Conservation (phyloP, 2,797 vertebrate species). For the Orestias chungarensis region DNA sequence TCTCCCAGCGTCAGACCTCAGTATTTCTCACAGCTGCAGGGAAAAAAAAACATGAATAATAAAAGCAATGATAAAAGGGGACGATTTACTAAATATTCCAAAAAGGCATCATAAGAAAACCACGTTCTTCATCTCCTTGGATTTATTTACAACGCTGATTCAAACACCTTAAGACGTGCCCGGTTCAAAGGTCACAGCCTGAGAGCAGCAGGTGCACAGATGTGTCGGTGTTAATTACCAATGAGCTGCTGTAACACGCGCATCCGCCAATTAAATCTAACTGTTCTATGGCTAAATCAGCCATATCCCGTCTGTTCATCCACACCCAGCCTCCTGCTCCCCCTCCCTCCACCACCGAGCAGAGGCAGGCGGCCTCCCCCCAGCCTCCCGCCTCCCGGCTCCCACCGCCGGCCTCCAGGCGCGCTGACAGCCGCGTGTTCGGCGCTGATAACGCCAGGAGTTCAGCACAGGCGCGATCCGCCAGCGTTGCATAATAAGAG, state of each 20-base stretch:
- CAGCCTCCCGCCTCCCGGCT: slow-evolving; percentile 49
- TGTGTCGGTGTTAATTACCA: slow-evolving; percentile 69
- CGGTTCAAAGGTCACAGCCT: slow-evolving; percentile 58
- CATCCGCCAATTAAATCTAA: slow-evolving; percentile 65
- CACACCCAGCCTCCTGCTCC: slow-evolving; percentile 25
- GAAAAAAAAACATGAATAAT: slow-evolving; percentile 24
- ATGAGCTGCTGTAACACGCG: slow-evolving; percentile 54
- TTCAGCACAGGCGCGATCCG: slow-evolving; percentile 53
- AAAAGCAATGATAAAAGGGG: not conserved
- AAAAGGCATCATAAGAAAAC: slow-evolving; percentile 30
- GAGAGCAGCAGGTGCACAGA: slow-evolving; percentile 60
- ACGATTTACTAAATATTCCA: slow-evolving; percentile 28
- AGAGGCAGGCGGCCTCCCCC: not conserved
- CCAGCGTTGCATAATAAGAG: slow-evolving; percentile 59
- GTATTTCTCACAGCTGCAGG: slow-evolving; percentile 44
- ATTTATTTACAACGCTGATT: slow-evolving; percentile 34
- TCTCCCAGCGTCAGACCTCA: slow-evolving; percentile 2
- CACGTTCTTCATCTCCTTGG: slow-evolving; percentile 4
- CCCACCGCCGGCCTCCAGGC: slow-evolving; percentile 61
- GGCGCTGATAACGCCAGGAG: slow-evolving; percentile 74
- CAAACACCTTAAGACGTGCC: slow-evolving; percentile 21
- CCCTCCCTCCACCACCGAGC: not conserved
- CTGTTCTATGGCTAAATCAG: slow-evolving; percentile 61
- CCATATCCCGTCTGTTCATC: slow-evolving; percentile 40
- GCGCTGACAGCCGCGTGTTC: slow-evolving; percentile 72